Percentiles rank a stretch among this genome's conserved stretches.
Evolutionary conservation across 1,140 invertebrate genomes (phyloP).

Genomic region (Ganaspis sp.): DNA sequence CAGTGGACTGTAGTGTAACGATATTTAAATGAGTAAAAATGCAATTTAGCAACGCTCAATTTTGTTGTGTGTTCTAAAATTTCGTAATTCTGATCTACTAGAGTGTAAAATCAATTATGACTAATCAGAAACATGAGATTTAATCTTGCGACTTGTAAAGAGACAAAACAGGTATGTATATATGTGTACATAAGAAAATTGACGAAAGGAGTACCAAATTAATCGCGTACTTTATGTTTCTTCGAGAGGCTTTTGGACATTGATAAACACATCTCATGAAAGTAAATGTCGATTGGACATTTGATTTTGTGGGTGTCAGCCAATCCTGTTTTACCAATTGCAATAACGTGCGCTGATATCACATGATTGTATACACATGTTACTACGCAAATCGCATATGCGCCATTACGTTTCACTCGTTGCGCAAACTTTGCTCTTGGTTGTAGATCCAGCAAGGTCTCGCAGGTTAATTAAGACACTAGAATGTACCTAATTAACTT

Average conservation of each 20-base stretch:
- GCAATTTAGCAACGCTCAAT: neutral
- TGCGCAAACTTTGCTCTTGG: neutral
- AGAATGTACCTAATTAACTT: conserved; percentile 27
- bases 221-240: neutral
- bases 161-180: neutral
- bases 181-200: neutral
- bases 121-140: conserved; percentile 18
- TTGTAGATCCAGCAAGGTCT: neutral
- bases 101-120: conserved; percentile 16
- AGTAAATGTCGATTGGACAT: neutral
- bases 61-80: neutral
- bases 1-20: neutral
- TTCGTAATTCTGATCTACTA: neutral
- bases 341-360: neutral
- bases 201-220: neutral
- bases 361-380: neutral
- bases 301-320: neutral
- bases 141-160: neutral
- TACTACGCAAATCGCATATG: conserved; percentile 3
- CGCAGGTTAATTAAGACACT: conserved; percentile 7
- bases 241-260: neutral
- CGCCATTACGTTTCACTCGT: neutral
- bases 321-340: neutral
- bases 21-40: neutral
- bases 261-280: neutral